Conservation (phyloP, 2,888 invertebrate species). For the Limnephilus lunatus region DNA sequence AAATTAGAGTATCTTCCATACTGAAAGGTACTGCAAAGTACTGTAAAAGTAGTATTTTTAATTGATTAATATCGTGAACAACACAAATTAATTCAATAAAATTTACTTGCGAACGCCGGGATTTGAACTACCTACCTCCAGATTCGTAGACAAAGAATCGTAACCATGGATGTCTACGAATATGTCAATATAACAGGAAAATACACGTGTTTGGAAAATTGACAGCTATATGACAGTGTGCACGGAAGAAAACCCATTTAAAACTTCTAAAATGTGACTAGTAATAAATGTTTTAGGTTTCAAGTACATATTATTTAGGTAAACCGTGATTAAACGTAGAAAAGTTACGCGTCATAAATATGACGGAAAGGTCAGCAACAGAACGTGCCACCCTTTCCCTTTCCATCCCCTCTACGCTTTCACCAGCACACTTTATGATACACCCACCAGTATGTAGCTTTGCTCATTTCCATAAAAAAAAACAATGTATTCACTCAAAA, state of each 20-base stretch:
- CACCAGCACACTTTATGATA: neutral
- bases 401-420: neutral
- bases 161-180: too few species aligned
- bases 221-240: neutral
- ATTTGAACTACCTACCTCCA: too few species aligned
- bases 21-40: too few species aligned
- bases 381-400: neutral
- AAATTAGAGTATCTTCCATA: too few species aligned
- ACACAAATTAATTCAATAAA: too few species aligned
- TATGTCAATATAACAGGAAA: too few species aligned
- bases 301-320: neutral
- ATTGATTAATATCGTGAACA: too few species aligned
- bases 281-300: neutral
- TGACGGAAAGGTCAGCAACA: neutral
- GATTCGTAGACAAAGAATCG: too few species aligned
- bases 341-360: neutral
- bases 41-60: too few species aligned
- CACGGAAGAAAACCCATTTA: neutral
- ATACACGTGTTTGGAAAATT: too few species aligned
- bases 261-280: neutral
- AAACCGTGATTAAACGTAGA: neutral
- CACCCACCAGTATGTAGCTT: neutral
- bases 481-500: neutral
- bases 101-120: too few species aligned
- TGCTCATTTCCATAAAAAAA: neutral